Evolutionary conservation across 1,140 invertebrate genomes (phyloP), one percentile per base, ranked within the genome.

Genomic region (Ceratina calcarata): DNA sequence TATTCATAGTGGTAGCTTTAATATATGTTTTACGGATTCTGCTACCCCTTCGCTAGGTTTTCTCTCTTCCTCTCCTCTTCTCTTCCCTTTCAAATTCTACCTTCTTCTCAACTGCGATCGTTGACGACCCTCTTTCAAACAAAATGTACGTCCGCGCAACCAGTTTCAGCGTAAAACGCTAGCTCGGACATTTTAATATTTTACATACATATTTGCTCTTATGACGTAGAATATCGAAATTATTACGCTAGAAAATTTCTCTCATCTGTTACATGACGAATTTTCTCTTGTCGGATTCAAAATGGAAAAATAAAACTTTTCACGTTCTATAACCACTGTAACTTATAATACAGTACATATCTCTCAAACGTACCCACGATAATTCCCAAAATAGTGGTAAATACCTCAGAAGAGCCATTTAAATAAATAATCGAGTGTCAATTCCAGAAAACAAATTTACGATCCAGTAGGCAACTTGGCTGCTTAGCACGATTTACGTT

Each of bases 1-100:
- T 91, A 92, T 92, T 91, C 90, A 91, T 91, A 86, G 69, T 62
- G 37, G 61, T 27, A 70, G 80, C 77, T 92, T 93, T 91, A 90
- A 92, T 91, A 91, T 90, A 89, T 90, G 89, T 91, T 93, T 93
- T 92, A 91, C 79, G 90, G 87, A 81, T 87, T 57, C 55, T 37
- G 83, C 85, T 69, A 22, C 80, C 57, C 13, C 15, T 61, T 82
- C 81, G 80, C 87, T 86, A 86, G 65, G 12, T 15, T 12, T 45
- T 22, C 16, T 16, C 32, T 18, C 60, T 1, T 32, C 24, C 18
- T 32, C 12, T 49, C 27, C 27, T 32, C 27, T 10, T 10, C 37
- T 45, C 37, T 2, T 10, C 37, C 37, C 58, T 24, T 62, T 62
- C 58, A 57, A n/a, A 51, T 57, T 24, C 18, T 6, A 27, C 18